A percentile compares a stretch with the other conserved stretches of the same genome.
Evolutionary conservation across 2,888 invertebrate species (phyloP).

Genomic region (Caenorhabditis sp.): DNA sequence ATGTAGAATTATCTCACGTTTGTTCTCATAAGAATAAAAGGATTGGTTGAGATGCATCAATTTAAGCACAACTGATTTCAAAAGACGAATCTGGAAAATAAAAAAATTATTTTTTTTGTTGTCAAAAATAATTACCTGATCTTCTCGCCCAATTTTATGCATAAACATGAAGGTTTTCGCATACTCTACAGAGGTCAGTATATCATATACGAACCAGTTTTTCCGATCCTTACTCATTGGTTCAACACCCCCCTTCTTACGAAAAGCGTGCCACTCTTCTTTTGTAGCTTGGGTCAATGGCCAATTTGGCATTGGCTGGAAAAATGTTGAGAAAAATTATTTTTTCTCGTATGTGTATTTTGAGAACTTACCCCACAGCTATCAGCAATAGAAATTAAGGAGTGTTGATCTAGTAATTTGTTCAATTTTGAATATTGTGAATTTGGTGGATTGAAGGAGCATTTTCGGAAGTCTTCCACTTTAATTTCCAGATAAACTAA

Average conservation of each 20-base stretch:
- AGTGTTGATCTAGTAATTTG: conserved; percentile 13
- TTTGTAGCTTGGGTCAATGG: conserved; percentile 13
- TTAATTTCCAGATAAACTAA: conserved; percentile 51
- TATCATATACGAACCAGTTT: conserved; percentile 51
- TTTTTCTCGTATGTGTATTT: too few species aligned
- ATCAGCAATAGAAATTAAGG: conserved; percentile 30
- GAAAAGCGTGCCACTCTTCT: conserved; percentile 17
- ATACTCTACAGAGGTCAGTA: conserved; percentile 50
- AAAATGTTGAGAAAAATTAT: not conserved
- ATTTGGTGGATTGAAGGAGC: conserved; percentile 40
- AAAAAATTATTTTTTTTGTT: not conserved
- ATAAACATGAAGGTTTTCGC: conserved; percentile 56
- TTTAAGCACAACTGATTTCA: conserved; percentile 28
- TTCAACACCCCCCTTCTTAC: conserved; percentile 3
- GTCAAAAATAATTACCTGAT: conserved; percentile 25
- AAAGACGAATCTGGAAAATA: conserved; percentile 15
- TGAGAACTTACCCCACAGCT: conserved; percentile 26
- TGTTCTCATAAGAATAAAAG: conserved; percentile 46
- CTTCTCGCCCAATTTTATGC: conserved; percentile 31
- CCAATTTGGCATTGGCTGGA: conserved; percentile 45
- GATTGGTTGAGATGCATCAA: conserved; percentile 42
- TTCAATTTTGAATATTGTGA: conserved; percentile 13
- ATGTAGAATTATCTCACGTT: conserved; percentile 36
- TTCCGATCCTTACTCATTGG: conserved; percentile 20
- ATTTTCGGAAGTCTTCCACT: conserved; percentile 42